Conservation (phyloP, 2,888 invertebrate species). For the Julus scanicus region DNA sequence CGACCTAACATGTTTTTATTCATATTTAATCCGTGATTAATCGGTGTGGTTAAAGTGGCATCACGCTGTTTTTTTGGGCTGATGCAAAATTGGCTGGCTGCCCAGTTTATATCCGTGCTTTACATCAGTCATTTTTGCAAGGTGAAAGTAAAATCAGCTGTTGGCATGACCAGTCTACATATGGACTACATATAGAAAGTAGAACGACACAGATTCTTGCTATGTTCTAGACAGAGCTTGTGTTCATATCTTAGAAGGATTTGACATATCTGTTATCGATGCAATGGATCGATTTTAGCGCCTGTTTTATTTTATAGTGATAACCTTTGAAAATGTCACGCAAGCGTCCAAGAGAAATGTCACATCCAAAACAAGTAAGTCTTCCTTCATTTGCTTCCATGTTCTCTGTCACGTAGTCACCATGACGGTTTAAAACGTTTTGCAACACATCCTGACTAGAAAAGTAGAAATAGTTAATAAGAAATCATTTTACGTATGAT, state of each 20-base stretch:
- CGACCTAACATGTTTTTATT: background rate
- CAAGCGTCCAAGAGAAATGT: conserved; percentile 36
- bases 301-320: conserved; percentile 23
- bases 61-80: conserved; percentile 8
- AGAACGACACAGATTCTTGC: background rate
- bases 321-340: conserved; percentile 47
- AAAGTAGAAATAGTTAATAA: no score
- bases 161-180: background rate
- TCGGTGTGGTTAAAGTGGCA: background rate
- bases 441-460: background rate
- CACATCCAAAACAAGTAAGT: conserved; percentile 10
- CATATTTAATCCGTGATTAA: background rate
- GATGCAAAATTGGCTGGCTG: background rate
- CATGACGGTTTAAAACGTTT: background rate
- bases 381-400: background rate
- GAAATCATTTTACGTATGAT: no score
- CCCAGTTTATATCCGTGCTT: background rate
- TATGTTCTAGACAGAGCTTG: background rate
- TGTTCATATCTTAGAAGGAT: background rate
- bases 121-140: background rate
- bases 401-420: background rate
- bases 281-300: background rate
- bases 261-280: background rate
- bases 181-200: background rate
- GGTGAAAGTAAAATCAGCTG: background rate